Evolutionary conservation across 2,797 vertebrate species (phyloP), one percentile per base, ranked within the genome.

Genomic region (Enteromius viviparus): DNA sequence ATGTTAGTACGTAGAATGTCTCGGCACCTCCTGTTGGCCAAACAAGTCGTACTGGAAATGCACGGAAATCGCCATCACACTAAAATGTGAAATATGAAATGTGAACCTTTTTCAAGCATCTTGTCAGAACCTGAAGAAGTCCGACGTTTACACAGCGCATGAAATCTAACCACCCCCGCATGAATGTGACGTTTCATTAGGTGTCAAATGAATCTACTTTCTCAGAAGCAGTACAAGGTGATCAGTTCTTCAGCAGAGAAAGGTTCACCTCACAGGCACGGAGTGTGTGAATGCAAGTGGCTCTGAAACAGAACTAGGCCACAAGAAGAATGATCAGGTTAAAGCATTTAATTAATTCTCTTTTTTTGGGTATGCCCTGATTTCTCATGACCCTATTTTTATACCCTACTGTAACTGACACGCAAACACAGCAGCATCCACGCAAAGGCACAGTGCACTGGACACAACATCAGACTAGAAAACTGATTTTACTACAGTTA

Each of bases 71-170:
- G 60, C 64, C 42, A 80, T 26, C 60, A 29, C 34, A 42, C 21
- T 37, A 80, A 68, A 83, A 84, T 80, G 34, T 21, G 10, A 76
- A 85, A 83, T 76, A 82, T 11, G 32, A 32, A 32, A 32, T 32
- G 34, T 34, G 10, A 60, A 71, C 34, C 53, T 21, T 47, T 23
- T 23, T 34, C 9, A 75, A 81, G 42, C 55, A 23, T 65, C 21
- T 17, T 23, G 12, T 15, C 47, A 29, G 66, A 5, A 71, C 66
- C 37, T 45, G n/a, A 10, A 42, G 51, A 47, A 81, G 14, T 23
- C 6, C 45, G 51, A 72, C 21, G 34, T 70, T 70, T 70, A 60
- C 10, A 80, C 17, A 69, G 23, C 14, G 15, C 23, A 71, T 15
- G 49, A 34, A 80, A 71, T 55, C 15, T 60, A 42, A 42, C 49